Base-by-base conservation (phyloP, 2,888 invertebrate genomes). In the Hybos culiciformis region DNA sequence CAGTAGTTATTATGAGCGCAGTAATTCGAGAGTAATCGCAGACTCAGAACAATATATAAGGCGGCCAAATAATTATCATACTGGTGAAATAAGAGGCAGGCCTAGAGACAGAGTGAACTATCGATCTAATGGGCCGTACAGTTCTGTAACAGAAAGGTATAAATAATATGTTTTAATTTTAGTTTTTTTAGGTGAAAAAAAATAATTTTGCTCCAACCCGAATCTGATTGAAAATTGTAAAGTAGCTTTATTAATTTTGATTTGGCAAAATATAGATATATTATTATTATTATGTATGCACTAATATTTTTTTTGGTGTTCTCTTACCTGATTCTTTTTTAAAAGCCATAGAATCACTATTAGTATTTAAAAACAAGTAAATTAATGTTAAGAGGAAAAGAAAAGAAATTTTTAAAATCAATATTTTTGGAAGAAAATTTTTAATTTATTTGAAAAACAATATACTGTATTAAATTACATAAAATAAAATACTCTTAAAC, bases 121-220 rank as follows among this genome's bases (percentile, higher is more conserved):
- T 56, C 58, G 66, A 53, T n/a, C n/a, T n/a, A 68, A 66, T 61
- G 66, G 63, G 49, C 63, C 67, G 42, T 65, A 63, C 55, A 54
- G 62, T 48, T 57, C 63, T 52, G 59, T 66, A 58, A 61, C 59
- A 57, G 61, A 62, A 57, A 56, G 66, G 63, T 58, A 42, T 41
- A 20, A 15, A 23, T 38, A 11, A 14, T 14, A 2, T 18, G 12
- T 37, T 37, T 19, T 18, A 20, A n/a, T n/a, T n/a, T n/a, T n/a
- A 17, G 3, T 14, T 34, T n/a, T 15, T 34, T 34, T n/a, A 14
- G 17, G 17, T 11, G 12, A n/a, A 34, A 34, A 34, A n/a, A 34
- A n/a, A 17, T 26, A 9, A 26, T 12, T n/a, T n/a, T n/a, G n/a
- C n/a, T n/a, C n/a, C n/a, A n/a, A n/a, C n/a, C n/a, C n/a, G n/a